Evolutionary conservation across 2,113 vertebrate species (phyloP).

Genomic region (Martes martes): DNA sequence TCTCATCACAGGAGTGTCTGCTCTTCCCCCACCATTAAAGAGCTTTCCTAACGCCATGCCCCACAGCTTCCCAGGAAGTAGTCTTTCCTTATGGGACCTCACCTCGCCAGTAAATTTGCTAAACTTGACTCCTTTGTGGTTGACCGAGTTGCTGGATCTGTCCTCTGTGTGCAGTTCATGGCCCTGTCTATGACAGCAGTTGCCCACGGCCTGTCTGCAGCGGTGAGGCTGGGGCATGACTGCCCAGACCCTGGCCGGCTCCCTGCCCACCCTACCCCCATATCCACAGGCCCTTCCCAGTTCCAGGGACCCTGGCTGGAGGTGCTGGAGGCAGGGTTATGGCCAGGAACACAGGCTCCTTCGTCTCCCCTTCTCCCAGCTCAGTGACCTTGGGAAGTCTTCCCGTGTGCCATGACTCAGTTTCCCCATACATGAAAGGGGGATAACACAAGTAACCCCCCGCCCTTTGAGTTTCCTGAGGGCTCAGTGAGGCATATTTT

Average conservation of each 20-base stretch:
- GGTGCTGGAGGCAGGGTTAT: background rate
- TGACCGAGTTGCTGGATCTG: background rate
- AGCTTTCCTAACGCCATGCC: background rate
- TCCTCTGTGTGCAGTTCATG: accelerated
- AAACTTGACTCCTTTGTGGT: background rate
- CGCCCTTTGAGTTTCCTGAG: accelerated
- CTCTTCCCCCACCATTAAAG: background rate
- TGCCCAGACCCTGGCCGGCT: background rate
- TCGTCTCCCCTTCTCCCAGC: background rate
- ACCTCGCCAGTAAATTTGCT: background rate
- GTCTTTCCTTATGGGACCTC: background rate
- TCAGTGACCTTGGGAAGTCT: background rate
- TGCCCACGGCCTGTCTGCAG: accelerated
- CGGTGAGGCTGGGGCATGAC: accelerated
- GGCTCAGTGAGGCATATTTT: background rate
- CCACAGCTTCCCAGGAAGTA: background rate
- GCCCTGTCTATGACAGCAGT: accelerated
- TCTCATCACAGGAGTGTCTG: background rate
- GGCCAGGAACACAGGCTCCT: background rate
- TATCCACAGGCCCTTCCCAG: background rate
- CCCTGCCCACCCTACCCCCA: accelerated
- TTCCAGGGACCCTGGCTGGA: background rate
- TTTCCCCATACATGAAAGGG: accelerated
- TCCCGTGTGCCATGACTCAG: background rate
- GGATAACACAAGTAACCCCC: accelerated